phyloP scores from a whole-genome alignment of 2,888 invertebrate genomes.

The Sinopyrophorus schimmeli region DNA sequence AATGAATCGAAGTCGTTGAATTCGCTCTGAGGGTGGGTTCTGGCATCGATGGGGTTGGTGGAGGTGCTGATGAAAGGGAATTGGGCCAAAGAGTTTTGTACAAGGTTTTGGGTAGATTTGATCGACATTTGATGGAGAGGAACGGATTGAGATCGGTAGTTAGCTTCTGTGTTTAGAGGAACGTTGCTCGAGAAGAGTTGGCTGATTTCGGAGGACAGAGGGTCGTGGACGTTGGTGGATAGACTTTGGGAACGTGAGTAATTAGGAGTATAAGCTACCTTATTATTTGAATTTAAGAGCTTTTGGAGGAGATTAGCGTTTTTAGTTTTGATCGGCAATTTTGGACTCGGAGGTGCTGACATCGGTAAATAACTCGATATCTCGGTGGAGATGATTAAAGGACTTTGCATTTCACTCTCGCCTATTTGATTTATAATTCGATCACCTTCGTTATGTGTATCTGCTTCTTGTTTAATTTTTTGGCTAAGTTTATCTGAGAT shows the following conservation, averaged over 20 bases:
- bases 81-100: slow-evolving; percentile 31
- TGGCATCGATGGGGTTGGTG: slow-evolving; percentile 56
- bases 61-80: slow-evolving; percentile 37
- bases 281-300: slow-evolving; percentile 57
- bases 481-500: slow-evolving; percentile 25
- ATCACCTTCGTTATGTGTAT: slow-evolving; percentile 36
- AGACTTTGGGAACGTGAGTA: slow-evolving; percentile 47
- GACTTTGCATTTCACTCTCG: slow-evolving; percentile 34
- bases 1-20: slow-evolving; percentile 72
- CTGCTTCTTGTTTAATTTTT: slow-evolving; percentile 49
- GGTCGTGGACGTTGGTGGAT: slow-evolving; percentile 47
- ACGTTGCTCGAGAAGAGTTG: slow-evolving; percentile 64
- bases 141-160: slow-evolving; percentile 75
- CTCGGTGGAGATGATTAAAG: slow-evolving; percentile 24
- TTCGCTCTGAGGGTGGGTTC: slow-evolving; percentile 71
- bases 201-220: slow-evolving; percentile 63
- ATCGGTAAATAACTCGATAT: slow-evolving; percentile 54
- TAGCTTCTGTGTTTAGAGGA: slow-evolving; percentile 35
- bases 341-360: slow-evolving; percentile 74
- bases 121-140: slow-evolving; percentile 66
- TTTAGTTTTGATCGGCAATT: slow-evolving; percentile 46
- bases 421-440: slow-evolving; percentile 3
- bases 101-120: slow-evolving; percentile 33
- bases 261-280: slow-evolving; percentile 58
- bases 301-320: slow-evolving; percentile 51